Percentiles rank a stretch among this genome's conserved stretches.
These are phyloP conservation scores for Lobophora halterata DNA, from an alignment of 2,888 invertebrate species.

Conservation along the genomic window DNA sequence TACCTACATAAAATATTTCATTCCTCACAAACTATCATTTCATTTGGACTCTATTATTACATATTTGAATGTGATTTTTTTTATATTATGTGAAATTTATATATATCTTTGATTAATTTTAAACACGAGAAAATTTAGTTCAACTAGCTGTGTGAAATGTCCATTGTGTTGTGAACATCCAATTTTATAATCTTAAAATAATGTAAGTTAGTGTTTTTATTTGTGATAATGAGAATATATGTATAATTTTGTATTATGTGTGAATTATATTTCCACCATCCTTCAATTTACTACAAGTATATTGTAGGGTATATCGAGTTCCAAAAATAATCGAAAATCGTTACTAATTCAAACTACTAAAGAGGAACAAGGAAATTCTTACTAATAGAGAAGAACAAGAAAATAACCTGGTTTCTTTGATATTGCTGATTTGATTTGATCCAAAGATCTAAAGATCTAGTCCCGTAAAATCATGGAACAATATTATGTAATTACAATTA, in stretches of 20 bases:
- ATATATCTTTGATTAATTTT: slow-evolving; percentile 12
- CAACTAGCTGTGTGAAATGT: slow-evolving; percentile 26
- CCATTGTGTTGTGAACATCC: slow-evolving; percentile 25
- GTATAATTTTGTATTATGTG: slow-evolving; percentile 29
- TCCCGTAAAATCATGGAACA: no score
- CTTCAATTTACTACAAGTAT: neutral
- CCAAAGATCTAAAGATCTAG: no score
- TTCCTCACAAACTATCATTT: slow-evolving; percentile 37
- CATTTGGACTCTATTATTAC: slow-evolving; percentile 12
- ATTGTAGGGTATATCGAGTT: neutral
- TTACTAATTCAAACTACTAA: no score
- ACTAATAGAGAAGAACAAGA: no score
- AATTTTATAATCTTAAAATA: slow-evolving; percentile 14
- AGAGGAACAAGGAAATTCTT: no score
- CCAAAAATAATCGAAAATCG: no score
- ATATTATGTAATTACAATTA: no score
- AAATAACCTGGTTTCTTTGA: no score
- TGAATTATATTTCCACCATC: slow-evolving; percentile 21
- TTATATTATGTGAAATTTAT: slow-evolving; percentile 14
- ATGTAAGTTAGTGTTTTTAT: slow-evolving; percentile 19
- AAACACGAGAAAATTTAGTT: slow-evolving; percentile 27
- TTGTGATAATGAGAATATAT: slow-evolving; percentile 19
- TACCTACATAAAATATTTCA: slow-evolving; percentile 52
- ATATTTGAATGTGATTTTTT: slow-evolving; percentile 20
- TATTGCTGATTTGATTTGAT: no score